Evolutionary conservation across 64 coral and sea anemone species (phyloP).

Genomic region (Dendrophyllia cribrosa): DNA sequence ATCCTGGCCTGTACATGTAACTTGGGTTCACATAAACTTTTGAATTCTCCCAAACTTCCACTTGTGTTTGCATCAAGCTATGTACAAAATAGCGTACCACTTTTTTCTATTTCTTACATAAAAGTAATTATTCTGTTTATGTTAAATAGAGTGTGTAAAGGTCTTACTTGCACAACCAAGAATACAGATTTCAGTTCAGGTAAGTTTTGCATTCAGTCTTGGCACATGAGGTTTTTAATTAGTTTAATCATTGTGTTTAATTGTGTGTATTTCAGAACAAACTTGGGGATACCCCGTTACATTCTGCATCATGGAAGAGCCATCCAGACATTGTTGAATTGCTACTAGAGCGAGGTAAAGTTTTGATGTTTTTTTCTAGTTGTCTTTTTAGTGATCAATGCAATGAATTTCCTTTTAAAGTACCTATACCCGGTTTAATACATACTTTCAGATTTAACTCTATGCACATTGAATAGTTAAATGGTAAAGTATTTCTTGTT

Average conservation of each 20-base stretch:
- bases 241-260: background rate
- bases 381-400: background rate
- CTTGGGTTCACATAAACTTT: too few species aligned
- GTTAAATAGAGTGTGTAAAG: slow-evolving; percentile 83
- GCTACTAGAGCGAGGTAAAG: slow-evolving; percentile 89
- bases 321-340: slow-evolving; percentile 95
- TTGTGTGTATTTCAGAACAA: slow-evolving; percentile 84
- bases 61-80: too few species aligned
- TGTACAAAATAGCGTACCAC: too few species aligned
- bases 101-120: background rate
- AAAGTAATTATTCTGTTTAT: background rate
- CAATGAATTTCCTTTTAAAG: too few species aligned
- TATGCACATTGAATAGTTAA: too few species aligned
- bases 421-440: too few species aligned
- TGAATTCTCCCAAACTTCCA: too few species aligned
- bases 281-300: slow-evolving; percentile 93
- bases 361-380: background rate
- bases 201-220: slow-evolving; percentile 6
- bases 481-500: too few species aligned
- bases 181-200: slow-evolving; percentile 91
- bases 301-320: slow-evolving; percentile 97
- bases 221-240: background rate
- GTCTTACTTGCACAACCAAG: slow-evolving; percentile 83
- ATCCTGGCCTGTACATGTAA: too few species aligned
- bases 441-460: too few species aligned